Evolutionary conservation across 2,797 vertebrate genomes (phyloP).

Genomic region (Danio albolineatus): DNA sequence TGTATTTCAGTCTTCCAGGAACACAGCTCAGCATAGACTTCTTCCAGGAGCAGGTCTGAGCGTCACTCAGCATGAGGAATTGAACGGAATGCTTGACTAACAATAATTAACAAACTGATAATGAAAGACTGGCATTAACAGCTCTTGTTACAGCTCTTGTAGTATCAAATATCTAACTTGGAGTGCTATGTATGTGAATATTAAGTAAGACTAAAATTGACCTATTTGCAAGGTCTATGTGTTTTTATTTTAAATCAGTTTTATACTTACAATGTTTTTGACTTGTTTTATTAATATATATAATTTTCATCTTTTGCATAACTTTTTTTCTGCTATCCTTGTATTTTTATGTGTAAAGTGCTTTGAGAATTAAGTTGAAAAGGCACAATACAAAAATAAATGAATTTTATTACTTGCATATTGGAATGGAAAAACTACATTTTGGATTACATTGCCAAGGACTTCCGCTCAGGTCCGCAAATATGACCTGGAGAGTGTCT

Average conservation of each 20-base stretch:
- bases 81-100: slow-evolving; percentile 22
- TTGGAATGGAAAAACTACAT: neutral
- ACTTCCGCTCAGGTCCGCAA: slow-evolving; percentile 72
- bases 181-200: neutral
- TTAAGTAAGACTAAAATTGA: no score
- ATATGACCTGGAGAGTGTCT: slow-evolving; percentile 72
- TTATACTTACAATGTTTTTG: no score
- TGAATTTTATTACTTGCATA: no score
- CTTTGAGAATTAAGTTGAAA: no score
- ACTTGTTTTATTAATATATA: no score
- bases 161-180: neutral
- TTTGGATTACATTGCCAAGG: slow-evolving; percentile 43
- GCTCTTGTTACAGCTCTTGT: no score
- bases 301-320: no score
- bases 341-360: no score
- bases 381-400: no score
- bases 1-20: slow-evolving; percentile 80
- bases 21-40: slow-evolving; percentile 80
- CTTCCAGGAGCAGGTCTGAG: slow-evolving; percentile 80
- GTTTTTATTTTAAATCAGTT: no score
- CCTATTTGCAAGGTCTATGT: no score
- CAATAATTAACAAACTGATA: neutral
- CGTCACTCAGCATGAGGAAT: slow-evolving; percentile 3
- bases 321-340: no score
- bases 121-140: neutral